phyloP scores from a whole-genome alignment of 1,140 invertebrate genomes.

The Drosophila bipectinata region DNA sequence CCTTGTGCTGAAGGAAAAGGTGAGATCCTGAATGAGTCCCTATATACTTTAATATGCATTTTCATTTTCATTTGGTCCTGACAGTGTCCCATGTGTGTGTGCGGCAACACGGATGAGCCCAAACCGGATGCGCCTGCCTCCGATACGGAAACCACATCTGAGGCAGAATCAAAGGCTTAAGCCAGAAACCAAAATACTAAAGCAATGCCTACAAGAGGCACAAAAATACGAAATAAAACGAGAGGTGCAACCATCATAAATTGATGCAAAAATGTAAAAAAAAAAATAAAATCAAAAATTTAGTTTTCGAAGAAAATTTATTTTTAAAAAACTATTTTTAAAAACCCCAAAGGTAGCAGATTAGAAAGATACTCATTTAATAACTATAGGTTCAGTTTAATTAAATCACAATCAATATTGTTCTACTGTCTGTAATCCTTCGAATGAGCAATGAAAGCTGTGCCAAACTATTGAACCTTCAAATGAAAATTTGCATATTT shows the following conservation, averaged over 20 bases:
- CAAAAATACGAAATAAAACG: constrained; percentile 50
- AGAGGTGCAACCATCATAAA: constrained; percentile 32
- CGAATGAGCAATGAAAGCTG: background rate
- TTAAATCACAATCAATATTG: background rate
- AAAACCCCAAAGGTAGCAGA: background rate
- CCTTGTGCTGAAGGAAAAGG: constrained; percentile 87
- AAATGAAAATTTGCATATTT: constrained; percentile 23
- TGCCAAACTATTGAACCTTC: constrained; percentile 26
- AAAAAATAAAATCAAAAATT: constrained; percentile 9
- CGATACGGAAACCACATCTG: constrained; percentile 83
- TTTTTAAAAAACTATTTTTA: background rate
- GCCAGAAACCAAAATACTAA: background rate
- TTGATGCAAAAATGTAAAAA: constrained; percentile 55
- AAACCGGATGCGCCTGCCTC: constrained; percentile 83
- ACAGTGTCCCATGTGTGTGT: constrained; percentile 88
- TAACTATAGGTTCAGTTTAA: background rate
- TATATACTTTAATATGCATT: background rate
- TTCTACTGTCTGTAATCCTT: background rate
- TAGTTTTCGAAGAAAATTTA: background rate
- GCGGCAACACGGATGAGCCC: constrained; percentile 80
- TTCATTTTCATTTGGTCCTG: background rate
- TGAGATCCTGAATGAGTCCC: constrained; percentile 9
- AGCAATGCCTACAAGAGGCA: constrained; percentile 56
- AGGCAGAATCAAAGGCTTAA: constrained; percentile 74
- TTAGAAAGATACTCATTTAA: no score